Conservation (phyloP, 2,797 vertebrate species). For the Halcyon leucocephala region DNA sequence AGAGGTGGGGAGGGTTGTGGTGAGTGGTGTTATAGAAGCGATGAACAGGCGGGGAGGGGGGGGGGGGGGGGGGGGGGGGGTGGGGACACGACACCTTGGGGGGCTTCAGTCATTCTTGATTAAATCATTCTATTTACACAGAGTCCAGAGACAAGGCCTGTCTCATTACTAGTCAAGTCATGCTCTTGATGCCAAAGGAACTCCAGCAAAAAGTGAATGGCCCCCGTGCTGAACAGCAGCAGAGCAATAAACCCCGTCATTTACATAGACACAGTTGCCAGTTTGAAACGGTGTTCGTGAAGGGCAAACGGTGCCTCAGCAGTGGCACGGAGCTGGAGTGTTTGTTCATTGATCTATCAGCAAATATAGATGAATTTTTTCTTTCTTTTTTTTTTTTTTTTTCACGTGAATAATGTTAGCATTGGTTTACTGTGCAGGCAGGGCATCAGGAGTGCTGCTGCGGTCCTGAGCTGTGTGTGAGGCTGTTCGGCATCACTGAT, state of each 20-base stretch:
- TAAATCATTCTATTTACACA: background rate
- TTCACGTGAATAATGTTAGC: background rate
- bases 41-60: no score
- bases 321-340: background rate
- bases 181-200: background rate
- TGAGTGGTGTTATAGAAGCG: no score
- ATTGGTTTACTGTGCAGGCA: background rate
- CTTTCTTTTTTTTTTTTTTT: background rate
- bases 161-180: background rate
- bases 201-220: background rate
- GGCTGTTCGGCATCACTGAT: background rate
- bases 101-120: background rate
- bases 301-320: background rate
- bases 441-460: background rate
- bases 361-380: no score
- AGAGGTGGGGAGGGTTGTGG: no score
- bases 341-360: no score
- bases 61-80: no score
- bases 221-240: background rate
- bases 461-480: rapidly evolving
- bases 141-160: background rate
- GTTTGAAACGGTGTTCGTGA: background rate
- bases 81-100: no score
- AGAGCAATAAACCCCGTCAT: background rate
- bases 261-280: background rate